Percentiles rank a stretch among this genome's conserved stretches.
Evolutionary conservation across 2,888 invertebrate species (phyloP).

Genomic region (Drosophila mayaguana): DNA sequence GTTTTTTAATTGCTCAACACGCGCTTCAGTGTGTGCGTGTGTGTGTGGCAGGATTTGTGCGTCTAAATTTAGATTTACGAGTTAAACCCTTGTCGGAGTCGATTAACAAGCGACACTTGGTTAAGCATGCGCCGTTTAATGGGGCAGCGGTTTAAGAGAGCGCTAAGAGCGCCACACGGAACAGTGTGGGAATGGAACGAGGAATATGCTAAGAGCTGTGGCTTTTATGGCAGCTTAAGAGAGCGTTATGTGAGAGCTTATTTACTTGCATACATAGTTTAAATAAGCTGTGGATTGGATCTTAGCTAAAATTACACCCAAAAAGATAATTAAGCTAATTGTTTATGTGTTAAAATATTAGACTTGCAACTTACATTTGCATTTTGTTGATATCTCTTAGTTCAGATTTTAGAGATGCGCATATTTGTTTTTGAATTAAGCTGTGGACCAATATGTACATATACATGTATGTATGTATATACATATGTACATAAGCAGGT

Average conservation of each 20-base stretch:
- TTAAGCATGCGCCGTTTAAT: conserved; percentile 27
- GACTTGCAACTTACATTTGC: too few relatives aligned
- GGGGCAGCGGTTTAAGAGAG: conserved; percentile 31
- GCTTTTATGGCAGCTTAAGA: conserved; percentile 26
- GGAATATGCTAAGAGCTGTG: conserved; percentile 4
- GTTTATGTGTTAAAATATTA: too few relatives aligned
- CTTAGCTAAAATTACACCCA: too few relatives aligned
- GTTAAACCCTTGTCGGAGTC: conserved; percentile 38
- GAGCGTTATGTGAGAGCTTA: conserved; percentile 1
- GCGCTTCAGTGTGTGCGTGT: conserved; percentile 11
- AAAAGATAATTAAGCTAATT: too few relatives aligned
- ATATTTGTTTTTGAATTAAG: too few relatives aligned
- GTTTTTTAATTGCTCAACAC: conserved; percentile 52
- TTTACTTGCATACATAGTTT: not conserved
- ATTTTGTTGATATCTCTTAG: too few relatives aligned
- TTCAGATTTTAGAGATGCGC: too few relatives aligned
- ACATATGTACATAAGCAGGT: too few relatives aligned
- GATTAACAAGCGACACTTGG: conserved; percentile 44
- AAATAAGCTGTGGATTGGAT: too few relatives aligned
- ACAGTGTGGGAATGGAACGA: conserved; percentile 59
- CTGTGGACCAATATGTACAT: too few relatives aligned
- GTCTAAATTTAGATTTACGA: conserved; percentile 44
- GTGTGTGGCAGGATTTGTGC: conserved; percentile 41
- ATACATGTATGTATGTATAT: too few relatives aligned
- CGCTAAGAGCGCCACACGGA: conserved; percentile 24